phyloP scores from a whole-genome alignment of 2,888 invertebrate genomes.

The Lucinisca nassula region DNA sequence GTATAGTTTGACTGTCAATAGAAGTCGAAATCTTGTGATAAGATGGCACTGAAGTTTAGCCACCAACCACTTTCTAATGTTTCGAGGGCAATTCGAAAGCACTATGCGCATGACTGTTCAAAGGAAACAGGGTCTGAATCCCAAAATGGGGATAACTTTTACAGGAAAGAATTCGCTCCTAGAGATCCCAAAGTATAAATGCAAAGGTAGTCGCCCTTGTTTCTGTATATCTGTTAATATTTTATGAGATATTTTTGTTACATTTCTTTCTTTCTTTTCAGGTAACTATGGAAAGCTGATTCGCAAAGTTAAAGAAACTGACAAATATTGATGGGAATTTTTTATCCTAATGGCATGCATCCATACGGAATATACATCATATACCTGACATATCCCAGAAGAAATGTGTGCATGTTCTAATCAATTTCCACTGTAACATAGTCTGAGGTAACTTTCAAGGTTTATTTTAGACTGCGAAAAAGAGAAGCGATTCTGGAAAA shows the following conservation, averaged over 20 bases:
- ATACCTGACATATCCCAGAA: neutral
- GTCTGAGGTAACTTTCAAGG: neutral
- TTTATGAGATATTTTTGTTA: too few relatives aligned
- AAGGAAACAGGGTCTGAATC: too few relatives aligned
- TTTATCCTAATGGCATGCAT: neutral
- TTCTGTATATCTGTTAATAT: too few relatives aligned
- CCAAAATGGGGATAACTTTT: too few relatives aligned
- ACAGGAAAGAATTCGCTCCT: too few relatives aligned
- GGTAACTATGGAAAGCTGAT: neutral
- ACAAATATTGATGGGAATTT: neutral
- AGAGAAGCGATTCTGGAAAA: neutral
- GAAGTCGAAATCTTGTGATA: too few relatives aligned
- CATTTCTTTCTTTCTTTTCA: neutral
- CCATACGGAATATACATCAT: neutral
- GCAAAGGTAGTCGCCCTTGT: too few relatives aligned
- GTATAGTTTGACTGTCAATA: too few relatives aligned
- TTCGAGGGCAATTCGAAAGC: too few relatives aligned
- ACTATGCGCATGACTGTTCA: too few relatives aligned
- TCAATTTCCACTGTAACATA: neutral
- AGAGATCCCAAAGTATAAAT: neutral
- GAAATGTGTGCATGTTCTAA: neutral
- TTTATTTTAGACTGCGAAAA: neutral
- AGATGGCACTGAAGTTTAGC: too few relatives aligned
- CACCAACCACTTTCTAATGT: too few relatives aligned
- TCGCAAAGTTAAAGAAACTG: neutral